Conservation (phyloP, 2,113 vertebrate genomes). For the Drymodes brunneopygia region DNA sequence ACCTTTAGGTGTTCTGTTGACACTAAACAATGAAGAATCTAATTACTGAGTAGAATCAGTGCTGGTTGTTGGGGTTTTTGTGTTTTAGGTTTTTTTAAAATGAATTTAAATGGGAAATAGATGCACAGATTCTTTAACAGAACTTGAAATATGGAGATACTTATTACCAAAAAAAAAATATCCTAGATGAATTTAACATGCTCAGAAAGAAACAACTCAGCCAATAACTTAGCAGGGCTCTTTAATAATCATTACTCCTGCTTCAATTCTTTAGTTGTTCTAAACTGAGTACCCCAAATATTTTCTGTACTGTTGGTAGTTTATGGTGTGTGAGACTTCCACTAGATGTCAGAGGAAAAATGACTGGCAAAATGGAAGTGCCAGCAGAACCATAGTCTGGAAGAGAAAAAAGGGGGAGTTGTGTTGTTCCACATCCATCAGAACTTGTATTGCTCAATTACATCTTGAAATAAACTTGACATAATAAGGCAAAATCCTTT, state of each 20-base stretch:
- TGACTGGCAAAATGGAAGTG: neutral
- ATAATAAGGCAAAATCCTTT: neutral
- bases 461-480: neutral
- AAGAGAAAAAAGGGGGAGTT: neutral
- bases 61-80: neutral
- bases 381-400: neutral
- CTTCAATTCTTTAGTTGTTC: neutral
- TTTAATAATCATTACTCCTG: neutral
- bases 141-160: neutral
- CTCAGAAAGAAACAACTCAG: neutral
- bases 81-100: neutral
- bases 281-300: neutral
- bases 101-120: neutral
- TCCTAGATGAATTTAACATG: neutral
- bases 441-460: neutral
- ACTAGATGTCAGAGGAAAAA: neutral
- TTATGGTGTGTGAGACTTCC: neutral
- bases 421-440: neutral
- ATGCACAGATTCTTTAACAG: neutral
- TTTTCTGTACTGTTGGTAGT: neutral
- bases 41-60: neutral
- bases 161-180: neutral
- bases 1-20: neutral
- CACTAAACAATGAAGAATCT: neutral
- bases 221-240: neutral